Conservation (phyloP, 2,797 vertebrate genomes). For the Neosilurus hyrtlii region DNA sequence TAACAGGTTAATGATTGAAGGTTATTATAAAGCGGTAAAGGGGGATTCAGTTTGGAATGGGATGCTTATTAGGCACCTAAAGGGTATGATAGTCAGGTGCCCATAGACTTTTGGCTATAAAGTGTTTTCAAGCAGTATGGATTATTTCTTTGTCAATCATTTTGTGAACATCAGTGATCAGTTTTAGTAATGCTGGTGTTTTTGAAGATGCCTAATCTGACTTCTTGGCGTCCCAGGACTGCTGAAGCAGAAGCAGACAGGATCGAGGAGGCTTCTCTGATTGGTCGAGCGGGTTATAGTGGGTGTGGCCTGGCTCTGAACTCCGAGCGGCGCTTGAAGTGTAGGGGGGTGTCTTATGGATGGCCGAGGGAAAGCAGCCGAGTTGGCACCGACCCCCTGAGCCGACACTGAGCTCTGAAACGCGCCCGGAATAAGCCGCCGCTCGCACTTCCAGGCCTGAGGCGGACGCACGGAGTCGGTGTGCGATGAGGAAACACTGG, state of each 20-base stretch:
- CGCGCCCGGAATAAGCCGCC: slow-evolving; percentile 51
- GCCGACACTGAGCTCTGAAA: slow-evolving; percentile 64
- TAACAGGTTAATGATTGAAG: no score
- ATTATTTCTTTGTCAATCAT: not conserved
- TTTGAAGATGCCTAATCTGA: not conserved
- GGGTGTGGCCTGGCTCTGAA: slow-evolving; percentile 54
- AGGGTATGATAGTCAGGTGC: not conserved
- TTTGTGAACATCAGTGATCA: not conserved
- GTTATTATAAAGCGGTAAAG: not conserved
- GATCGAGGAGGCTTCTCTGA: slow-evolving; percentile 55
- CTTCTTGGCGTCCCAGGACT: not conserved
- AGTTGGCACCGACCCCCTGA: slow-evolving; percentile 74
- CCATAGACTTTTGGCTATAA: not conserved
- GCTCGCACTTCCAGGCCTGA: not conserved
- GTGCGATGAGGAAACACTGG: slow-evolving; percentile 74
- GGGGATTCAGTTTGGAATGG: not conserved
- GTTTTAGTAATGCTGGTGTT: not conserved
- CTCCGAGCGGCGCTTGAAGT: slow-evolving; percentile 61
- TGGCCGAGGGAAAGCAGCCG: slow-evolving; percentile 69
- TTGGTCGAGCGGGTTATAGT: slow-evolving; percentile 66
- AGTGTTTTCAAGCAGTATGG: not conserved
- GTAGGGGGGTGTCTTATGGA: slow-evolving; percentile 69
- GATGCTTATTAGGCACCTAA: not conserved
- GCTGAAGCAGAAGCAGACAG: slow-evolving; percentile 5
- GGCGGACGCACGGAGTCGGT: slow-evolving; percentile 44